These are phyloP conservation scores for Furcula furcula DNA, from an alignment of 2,888 invertebrate genomes.

Conservation along the genomic window DNA sequence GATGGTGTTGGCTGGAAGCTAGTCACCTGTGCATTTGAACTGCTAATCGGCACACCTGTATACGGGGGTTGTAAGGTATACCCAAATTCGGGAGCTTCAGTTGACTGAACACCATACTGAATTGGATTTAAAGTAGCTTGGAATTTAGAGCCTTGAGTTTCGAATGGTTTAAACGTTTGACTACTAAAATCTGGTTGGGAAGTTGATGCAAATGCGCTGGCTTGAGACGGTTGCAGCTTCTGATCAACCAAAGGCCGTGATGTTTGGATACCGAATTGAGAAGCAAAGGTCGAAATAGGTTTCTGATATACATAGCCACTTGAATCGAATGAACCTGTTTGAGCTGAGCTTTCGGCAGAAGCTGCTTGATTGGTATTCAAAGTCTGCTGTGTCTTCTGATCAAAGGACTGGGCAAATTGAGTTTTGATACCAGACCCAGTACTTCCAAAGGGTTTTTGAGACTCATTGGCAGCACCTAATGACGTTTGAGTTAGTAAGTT, in stretches of 20 bases:
- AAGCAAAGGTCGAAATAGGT: constrained; percentile 8
- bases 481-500: constrained; percentile 14
- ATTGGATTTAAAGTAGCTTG: constrained; percentile 3
- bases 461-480: constrained; percentile 15
- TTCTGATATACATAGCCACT: constrained; percentile 14
- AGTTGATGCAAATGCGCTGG: neutral
- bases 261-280: constrained; percentile 11
- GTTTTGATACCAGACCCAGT: constrained; percentile 11
- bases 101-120: constrained; percentile 22
- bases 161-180: constrained; percentile 11
- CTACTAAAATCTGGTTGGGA: neutral
- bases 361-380: constrained; percentile 4
- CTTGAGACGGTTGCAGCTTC: neutral
- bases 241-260: neutral
- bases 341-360: neutral
- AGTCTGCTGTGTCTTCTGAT: constrained; percentile 3
- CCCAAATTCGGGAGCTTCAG: neutral
- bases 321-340: no score
- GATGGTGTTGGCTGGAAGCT: neutral
- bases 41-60: neutral
- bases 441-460: constrained; percentile 15
- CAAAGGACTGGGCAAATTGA: constrained; percentile 18
- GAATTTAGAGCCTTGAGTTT: neutral
- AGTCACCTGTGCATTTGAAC: neutral
- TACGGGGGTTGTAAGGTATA: neutral